Percentiles rank a stretch among this genome's conserved stretches.
Conservation (phyloP, 2,888 invertebrate species). For the Sinopyrophorus schimmeli region DNA sequence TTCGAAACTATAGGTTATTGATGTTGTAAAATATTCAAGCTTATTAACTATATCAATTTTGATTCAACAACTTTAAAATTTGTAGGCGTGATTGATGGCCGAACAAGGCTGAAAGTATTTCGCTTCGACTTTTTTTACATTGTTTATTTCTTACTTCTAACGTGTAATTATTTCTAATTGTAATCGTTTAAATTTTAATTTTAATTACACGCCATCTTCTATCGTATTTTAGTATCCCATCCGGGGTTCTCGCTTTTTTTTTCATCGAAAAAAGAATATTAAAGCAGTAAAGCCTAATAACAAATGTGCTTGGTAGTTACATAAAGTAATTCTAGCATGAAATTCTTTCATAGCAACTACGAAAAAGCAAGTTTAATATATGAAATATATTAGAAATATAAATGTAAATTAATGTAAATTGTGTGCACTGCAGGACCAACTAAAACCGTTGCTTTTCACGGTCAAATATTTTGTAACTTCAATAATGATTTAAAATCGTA, state of each 20-base stretch:
- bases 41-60: constrained; percentile 1
- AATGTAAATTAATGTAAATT: constrained; percentile 31
- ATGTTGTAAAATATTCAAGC: neutral
- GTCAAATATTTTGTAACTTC: constrained; percentile 25
- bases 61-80: constrained; percentile 1
- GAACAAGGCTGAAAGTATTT: neutral
- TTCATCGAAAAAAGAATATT: no score
- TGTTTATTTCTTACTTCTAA: no score
- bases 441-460: constrained; percentile 27
- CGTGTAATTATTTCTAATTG: no score
- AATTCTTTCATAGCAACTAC: constrained; percentile 6
- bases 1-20: no score
- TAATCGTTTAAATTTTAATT: no score
- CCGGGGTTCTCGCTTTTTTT: no score
- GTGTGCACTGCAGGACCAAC: constrained; percentile 23
- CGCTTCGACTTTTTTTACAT: no score
- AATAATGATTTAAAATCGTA: constrained; percentile 17
- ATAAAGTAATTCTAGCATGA: constrained; percentile 9
- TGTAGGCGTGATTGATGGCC: constrained; percentile 1
- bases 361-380: constrained; percentile 10
- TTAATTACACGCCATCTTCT: no score
- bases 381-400: constrained; percentile 20
- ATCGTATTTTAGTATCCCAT: no score
- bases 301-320: no score
- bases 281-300: no score